Conservation (phyloP, 1,140 invertebrate genomes). For the Solenopsis invicta region DNA sequence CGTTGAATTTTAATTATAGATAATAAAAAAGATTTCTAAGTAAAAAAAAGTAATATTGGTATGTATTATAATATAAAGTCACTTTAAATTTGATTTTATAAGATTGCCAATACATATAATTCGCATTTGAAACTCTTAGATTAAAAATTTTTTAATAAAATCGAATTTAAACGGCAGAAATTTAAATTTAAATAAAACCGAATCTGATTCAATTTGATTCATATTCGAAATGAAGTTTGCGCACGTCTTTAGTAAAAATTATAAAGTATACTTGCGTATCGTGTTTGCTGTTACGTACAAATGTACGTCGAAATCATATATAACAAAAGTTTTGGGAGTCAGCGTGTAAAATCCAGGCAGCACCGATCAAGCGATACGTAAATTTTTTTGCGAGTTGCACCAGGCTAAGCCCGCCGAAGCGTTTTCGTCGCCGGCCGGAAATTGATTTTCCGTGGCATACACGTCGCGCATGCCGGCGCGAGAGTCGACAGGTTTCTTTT, state of each 20-base stretch:
- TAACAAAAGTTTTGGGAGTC: slow-evolving; percentile 23
- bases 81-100: too few relatives aligned
- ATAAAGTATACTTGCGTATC: neutral
- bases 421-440: slow-evolving; percentile 68
- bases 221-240: too few relatives aligned
- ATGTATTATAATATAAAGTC: too few relatives aligned
- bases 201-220: too few relatives aligned
- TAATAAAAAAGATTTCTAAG: too few relatives aligned
- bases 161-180: too few relatives aligned
- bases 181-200: too few relatives aligned
- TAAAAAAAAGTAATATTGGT: too few relatives aligned
- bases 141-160: too few relatives aligned
- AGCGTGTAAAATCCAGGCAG: slow-evolving; percentile 59
- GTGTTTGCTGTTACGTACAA: neutral
- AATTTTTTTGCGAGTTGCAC: slow-evolving; percentile 44
- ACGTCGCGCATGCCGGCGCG: slow-evolving; percentile 55
- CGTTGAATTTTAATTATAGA: too few relatives aligned
- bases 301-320: neutral
- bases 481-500: slow-evolving; percentile 49
- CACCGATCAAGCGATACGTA: slow-evolving; percentile 63
- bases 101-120: too few relatives aligned
- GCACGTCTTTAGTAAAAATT: neutral
- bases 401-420: slow-evolving; percentile 46
- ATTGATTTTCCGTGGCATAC: slow-evolving; percentile 69
- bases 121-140: too few relatives aligned